A percentile compares a stretch with the other conserved stretches of the same genome.
These are phyloP conservation scores for Brachypteracias leptosomus DNA, from an alignment of 2,113 vertebrate genomes.

Conservation along the genomic window DNA sequence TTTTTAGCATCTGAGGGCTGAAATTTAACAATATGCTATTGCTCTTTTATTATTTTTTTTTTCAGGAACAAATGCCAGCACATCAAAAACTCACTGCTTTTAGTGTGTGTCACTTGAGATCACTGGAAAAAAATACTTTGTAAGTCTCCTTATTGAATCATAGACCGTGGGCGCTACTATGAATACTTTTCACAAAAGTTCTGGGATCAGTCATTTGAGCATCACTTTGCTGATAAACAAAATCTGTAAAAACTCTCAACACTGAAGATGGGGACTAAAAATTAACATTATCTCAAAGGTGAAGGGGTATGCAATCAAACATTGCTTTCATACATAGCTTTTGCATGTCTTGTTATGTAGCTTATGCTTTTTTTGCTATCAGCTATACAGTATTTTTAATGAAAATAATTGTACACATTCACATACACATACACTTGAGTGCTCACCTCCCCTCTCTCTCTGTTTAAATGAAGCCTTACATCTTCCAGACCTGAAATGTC, in stretches of 20 bases:
- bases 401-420: background rate
- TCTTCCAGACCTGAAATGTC: background rate
- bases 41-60: background rate
- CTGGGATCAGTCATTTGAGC: background rate
- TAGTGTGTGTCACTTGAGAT: constrained; percentile 8
- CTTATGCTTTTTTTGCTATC: background rate
- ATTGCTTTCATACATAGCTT: background rate
- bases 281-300: background rate
- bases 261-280: background rate
- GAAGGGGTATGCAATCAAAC: background rate
- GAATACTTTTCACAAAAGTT: constrained; percentile 16
- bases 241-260: background rate
- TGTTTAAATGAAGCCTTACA: background rate
- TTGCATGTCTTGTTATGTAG: background rate
- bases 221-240: background rate
- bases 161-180: background rate
- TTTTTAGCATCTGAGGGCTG: constrained; percentile 40
- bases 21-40: constrained; percentile 27
- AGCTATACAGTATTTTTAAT: background rate
- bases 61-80: background rate
- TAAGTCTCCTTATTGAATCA: constrained; percentile 32
- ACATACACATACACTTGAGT: background rate
- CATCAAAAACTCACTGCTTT: constrained; percentile 38
- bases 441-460: background rate
- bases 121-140: background rate